Conservation (phyloP, 2,797 vertebrate genomes). For the Tenualosa thibaudeaui region DNA sequence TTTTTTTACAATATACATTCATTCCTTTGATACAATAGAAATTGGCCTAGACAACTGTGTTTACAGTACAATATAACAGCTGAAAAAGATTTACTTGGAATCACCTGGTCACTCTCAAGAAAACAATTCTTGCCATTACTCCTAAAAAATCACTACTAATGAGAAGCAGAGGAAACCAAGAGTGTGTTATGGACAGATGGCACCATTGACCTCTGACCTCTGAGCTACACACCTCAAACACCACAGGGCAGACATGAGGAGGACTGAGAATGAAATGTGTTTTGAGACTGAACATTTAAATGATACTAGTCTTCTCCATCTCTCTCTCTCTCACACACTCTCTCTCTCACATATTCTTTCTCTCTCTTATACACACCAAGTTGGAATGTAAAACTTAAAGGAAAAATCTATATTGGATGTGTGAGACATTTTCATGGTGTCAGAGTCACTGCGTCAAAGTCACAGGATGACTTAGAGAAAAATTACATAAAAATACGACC, state of each 20-base stretch:
- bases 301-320: background rate
- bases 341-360: conserved; percentile 27
- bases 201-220: background rate
- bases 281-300: conserved; percentile 25
- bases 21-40: conserved; percentile 60
- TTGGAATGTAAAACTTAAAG: conserved; percentile 16
- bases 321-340: conserved; percentile 1
- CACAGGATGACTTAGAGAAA: too few species aligned
- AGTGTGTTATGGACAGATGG: too few species aligned
- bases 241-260: too few species aligned
- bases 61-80: conserved; percentile 53
- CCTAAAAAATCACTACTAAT: too few species aligned
- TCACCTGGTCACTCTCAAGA: conserved; percentile 45
- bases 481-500: too few species aligned
- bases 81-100: conserved; percentile 62
- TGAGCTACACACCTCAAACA: background rate
- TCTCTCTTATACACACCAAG: background rate
- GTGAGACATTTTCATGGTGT: background rate
- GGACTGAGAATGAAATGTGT: background rate
- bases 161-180: too few species aligned
- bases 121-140: background rate
- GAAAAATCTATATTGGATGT: background rate
- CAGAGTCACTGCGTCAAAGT: too few species aligned
- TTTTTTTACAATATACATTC: conserved; percentile 63
- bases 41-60: conserved; percentile 52